Evolutionary conservation across 2,797 vertebrate species (phyloP).

Genomic region (Hypotaenidia philippensis): DNA sequence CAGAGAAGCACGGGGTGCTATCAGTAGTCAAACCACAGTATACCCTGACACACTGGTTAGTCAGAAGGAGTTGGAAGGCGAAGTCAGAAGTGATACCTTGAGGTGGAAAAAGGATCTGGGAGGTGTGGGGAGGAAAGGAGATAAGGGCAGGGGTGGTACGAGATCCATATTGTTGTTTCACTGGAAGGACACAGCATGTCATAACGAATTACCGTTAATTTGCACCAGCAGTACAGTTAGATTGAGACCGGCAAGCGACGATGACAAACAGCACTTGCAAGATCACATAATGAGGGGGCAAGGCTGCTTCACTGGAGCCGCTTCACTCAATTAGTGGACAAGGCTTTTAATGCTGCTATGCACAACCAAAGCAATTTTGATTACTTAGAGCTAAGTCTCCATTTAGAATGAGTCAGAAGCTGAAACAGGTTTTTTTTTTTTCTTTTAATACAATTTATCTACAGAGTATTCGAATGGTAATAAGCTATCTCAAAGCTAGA

Average conservation of each 20-base stretch:
- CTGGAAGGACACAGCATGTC: conserved; percentile 85
- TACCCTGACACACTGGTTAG: not conserved
- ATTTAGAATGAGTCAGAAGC: conserved; percentile 86
- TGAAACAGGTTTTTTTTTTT: conserved; percentile 59
- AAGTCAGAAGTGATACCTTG: not conserved
- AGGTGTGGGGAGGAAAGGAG: not conserved
- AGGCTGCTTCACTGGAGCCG: conserved; percentile 78
- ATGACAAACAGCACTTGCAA: conserved; percentile 86
- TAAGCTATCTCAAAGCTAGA: conserved; percentile 88
- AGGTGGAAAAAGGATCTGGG: not conserved
- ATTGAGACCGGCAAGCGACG: conserved; percentile 78
- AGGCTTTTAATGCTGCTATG: conserved; percentile 93
- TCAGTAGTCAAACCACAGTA: not conserved
- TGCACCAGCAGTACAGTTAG: conserved; percentile 78
- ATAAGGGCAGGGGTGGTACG: not conserved
- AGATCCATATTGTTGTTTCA: conserved; percentile 78
- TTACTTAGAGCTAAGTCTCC: conserved; percentile 90
- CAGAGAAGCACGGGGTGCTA: not conserved
- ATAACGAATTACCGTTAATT: conserved; percentile 85
- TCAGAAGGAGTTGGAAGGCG: not conserved
- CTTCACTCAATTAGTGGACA: conserved; percentile 95
- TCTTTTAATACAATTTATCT: conserved; percentile 78
- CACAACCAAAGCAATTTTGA: conserved; percentile 92
- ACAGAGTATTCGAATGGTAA: conserved; percentile 87
- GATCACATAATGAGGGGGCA: conserved; percentile 91